Evolutionary conservation across 1,140 invertebrate species (phyloP), one percentile per base, ranked within the genome.

Genomic region (Drosophila nigrodunni): DNA sequence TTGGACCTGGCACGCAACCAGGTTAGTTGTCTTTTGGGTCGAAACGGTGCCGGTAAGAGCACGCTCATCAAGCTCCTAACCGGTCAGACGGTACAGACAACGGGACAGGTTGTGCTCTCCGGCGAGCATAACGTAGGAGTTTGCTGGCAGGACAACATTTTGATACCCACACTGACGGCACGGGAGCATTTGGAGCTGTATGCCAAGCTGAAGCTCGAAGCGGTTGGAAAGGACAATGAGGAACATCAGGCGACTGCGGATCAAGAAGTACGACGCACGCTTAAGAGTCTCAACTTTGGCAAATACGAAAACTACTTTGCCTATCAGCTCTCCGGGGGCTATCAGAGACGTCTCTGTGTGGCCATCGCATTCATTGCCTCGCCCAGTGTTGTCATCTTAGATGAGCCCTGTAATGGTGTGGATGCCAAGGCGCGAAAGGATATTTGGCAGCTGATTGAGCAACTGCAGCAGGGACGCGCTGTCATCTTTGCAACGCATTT

Each of bases 1-100:
- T 18, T 91, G 39, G 81, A 81, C n/a, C 91, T 92, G 46, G 78
- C 76, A 1, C 77, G 87, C 13, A 95, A 96, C 78, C 94, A 95
- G 81, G 95, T 96, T 64, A 96, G 95, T 6, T 95, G 95, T 10
- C 92, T 98, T n/a, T 93, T 98, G 8, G 97, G 97, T 4, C 96
- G 96, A 61, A 97, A 97, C 89, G 96, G 97, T 25, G 96, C 97
- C 62, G 97, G 97, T 3, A 97, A 97, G 93, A 97, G 96, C 46
- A 97, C 96, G 52, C 94, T 96, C 83, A 96, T 98, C 11, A 95
- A 95, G 90, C 94, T 95, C 89, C 82, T 95, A 34, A 95, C 94
- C 0, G 95, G 95, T n/a, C 95, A 95, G 93, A 86, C 94, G 46
- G 91, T 93, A n/a, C 94, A 94, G 43, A 94, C 93, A 1, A 93